A percentile compares a stretch with the other conserved stretches of the same genome.
Evolutionary conservation across 2,888 invertebrate species (phyloP).

Genomic region (Abscondita cerata): DNA sequence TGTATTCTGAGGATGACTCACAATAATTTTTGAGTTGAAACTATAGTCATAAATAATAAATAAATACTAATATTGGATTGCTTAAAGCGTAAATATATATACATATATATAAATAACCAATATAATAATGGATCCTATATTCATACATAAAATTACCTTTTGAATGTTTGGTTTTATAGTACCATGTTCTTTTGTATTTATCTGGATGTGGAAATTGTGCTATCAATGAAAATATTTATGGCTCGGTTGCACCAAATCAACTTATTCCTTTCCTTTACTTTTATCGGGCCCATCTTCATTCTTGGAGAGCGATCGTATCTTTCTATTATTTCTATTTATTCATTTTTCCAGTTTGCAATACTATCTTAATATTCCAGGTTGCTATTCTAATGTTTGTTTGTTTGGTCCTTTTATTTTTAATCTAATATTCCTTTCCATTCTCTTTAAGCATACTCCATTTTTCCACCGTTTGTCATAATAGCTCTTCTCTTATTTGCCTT

Average conservation of each 20-base stretch:
- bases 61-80: too few relatives aligned
- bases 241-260: not conserved
- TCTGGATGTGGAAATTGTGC: too few relatives aligned
- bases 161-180: not conserved
- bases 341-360: not conserved
- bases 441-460: not conserved
- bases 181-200: conserved; percentile 10
- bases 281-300: not conserved
- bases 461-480: not conserved
- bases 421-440: not conserved
- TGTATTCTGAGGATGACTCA: not conserved
- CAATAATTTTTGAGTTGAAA: conserved; percentile 1
- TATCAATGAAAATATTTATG: too few relatives aligned
- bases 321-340: not conserved
- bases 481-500: not conserved
- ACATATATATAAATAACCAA: too few relatives aligned
- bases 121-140: too few relatives aligned
- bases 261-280: not conserved
- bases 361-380: not conserved
- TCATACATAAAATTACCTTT: too few relatives aligned
- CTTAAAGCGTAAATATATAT: too few relatives aligned
- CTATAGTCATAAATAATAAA: too few relatives aligned
- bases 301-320: not conserved
- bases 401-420: not conserved
- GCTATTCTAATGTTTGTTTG: not conserved